Evolutionary conservation across 2,113 vertebrate genomes (phyloP), one percentile per base, ranked within the genome.

Genomic region (Erinaceus europaeus): DNA sequence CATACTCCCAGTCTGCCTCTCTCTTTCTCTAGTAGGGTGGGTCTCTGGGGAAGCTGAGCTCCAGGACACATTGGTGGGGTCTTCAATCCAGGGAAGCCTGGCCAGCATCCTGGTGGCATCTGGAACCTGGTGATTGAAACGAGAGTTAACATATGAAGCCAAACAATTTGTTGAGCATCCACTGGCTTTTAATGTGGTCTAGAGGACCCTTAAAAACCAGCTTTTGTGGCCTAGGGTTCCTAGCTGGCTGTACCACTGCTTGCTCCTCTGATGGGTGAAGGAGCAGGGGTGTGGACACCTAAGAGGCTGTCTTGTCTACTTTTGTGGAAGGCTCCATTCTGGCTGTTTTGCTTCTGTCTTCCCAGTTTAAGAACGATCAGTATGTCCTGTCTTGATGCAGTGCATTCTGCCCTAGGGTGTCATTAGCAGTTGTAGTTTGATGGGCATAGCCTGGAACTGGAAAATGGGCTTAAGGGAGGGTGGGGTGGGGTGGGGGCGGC

Each of bases 381-480:
- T 92, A 73, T 93, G 94, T 55, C 71, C 69, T 82, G n/a, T 80
- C 10, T 21, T 59, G 46, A 18, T 1, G n/a, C 27, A 72, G 48
- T 73, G 57, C 15, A 86, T 92, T 50, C 23, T 85, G 38, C 13
- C 4, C 8, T 69, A 57, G 81, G 59, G 92, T 90, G 90, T 89
- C 62, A 44, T 86, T 72, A 40, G 89, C 67, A 88, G 80, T 80
- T 73, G 0, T 23, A 92, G 52, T 78, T 8, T 0, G 73, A 90
- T 5, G 52, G 38, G 15, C 36, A 12, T 40, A 34, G 59, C 29
- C 55, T 2, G 13, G 84, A 48, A 67, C 69, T 85, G 78, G 91
- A 55, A 89, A 83, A 18, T 27, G 17, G 83, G 64, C 89, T 86
- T 83, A 65, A 91, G 92, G 84, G 20, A n/a, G n/a, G n/a, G n/a